Percentiles rank a stretch among this genome's conserved stretches.
These are phyloP conservation scores for Linyphia triangularis DNA, from an alignment of 2,888 invertebrate species.

Conservation along the genomic window DNA sequence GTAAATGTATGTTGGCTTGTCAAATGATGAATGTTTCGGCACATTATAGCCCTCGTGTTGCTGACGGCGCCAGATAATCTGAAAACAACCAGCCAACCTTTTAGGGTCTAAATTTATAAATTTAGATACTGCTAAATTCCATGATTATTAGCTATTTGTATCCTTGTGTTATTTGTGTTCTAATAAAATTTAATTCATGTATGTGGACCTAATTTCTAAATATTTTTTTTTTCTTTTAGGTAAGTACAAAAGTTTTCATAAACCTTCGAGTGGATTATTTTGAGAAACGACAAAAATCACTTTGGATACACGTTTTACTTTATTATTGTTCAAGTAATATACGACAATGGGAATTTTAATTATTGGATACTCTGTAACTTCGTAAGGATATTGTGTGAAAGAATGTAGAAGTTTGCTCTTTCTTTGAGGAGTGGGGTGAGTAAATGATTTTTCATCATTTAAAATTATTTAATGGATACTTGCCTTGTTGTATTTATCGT, in stretches of 20 bases:
- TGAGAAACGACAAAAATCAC: not conserved
- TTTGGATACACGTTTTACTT: not conserved
- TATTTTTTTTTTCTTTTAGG: conserved; percentile 4
- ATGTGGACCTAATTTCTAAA: not conserved
- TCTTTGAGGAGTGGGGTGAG: not conserved
- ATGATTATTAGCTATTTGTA: no score
- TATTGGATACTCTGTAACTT: not conserved
- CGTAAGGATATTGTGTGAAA: not conserved
- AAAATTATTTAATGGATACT: no score
- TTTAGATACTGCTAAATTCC: not conserved
- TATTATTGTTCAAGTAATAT: not conserved
- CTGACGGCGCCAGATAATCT: no score
- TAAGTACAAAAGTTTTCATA: conserved; percentile 35
- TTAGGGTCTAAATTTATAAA: not conserved
- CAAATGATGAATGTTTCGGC: no score
- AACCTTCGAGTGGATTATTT: conserved; percentile 19
- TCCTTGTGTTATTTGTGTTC: not conserved
- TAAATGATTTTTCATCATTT: no score
- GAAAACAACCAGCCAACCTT: no score
- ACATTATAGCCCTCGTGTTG: no score
- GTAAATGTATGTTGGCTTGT: no score
- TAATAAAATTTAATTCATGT: not conserved
- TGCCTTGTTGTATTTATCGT: no score
- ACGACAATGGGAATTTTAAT: not conserved
- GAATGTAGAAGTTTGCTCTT: not conserved